Evolutionary conservation across 1,140 invertebrate genomes (phyloP).

Genomic region (Sycophaga agraensis): DNA sequence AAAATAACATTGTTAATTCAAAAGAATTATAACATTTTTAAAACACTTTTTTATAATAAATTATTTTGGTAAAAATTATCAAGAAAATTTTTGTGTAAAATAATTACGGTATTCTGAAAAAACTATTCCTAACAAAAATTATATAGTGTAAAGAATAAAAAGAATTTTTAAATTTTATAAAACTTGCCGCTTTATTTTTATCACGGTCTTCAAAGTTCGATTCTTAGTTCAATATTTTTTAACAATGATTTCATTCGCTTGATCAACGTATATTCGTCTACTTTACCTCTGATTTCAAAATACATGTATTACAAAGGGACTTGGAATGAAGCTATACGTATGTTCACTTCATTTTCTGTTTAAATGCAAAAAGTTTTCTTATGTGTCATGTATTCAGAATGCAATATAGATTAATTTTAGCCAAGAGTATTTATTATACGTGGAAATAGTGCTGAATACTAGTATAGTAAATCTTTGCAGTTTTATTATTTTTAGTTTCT

Average conservation of each 20-base stretch:
- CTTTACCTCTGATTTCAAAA: background rate
- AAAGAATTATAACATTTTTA: background rate
- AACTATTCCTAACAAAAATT: no score
- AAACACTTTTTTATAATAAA: background rate
- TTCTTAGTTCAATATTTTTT: background rate
- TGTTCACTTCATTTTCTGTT: slow-evolving; percentile 30
- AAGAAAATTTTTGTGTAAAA: background rate
- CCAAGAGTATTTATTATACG: slow-evolving; percentile 42
- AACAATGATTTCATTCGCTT: background rate
- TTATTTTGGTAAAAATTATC: background rate
- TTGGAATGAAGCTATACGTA: slow-evolving; percentile 41
- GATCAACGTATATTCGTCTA: background rate
- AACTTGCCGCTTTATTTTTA: no score
- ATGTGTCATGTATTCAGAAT: slow-evolving; percentile 50
- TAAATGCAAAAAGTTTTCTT: slow-evolving; percentile 50
- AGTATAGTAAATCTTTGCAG: slow-evolving; percentile 20
- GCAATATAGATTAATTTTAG: slow-evolving; percentile 39
- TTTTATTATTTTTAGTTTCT: slow-evolving; percentile 11
- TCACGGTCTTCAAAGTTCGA: background rate
- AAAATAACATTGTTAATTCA: background rate
- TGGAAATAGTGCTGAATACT: slow-evolving; percentile 47
- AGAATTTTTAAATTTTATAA: no score
- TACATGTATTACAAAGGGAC: slow-evolving; percentile 36
- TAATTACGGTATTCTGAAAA: no score
- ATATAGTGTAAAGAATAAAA: no score